Base-by-base conservation (phyloP, 2,888 invertebrate species). In the Ophion ellenae region DNA sequence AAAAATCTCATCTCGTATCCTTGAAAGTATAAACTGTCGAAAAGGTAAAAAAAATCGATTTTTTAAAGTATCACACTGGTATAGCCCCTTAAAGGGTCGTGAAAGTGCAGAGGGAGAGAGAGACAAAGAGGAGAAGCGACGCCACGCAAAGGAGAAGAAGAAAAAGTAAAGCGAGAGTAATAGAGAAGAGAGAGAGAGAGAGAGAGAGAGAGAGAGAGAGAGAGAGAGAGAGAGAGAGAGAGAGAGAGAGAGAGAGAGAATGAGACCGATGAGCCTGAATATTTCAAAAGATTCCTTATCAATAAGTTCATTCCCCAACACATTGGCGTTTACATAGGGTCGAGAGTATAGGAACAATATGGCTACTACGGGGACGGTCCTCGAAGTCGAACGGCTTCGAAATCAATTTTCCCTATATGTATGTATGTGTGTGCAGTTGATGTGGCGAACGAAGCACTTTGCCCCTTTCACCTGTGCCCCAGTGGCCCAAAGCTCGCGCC, bases 401-500 rank as follows among this genome's bases (percentile, higher is more conserved):
- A 40, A 40, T 40, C 40, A 40, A 5, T 70, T 76, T 32, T 53
- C 63, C 69, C 32, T 32, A 4, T 32, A 4, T 32, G 32, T 32
- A 32, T 32, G 40, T 40, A 1, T 40, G 9, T 40, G 87, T 81
- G 73, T 77, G 59, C 78, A 81, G 79, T 86, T 85, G 88, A 88
- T 88, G 88, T 84, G 45, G 84, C 77, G 83, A 83, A 86, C 79
- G 85, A 78, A 45, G 74, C 61, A 84, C 83, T 84, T 87, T 71
- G 74, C 85, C 80, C 69, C 7, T 73, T 36, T 66, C 77, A 64
- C 76, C 84, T 66, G 79, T 74, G 81, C 74, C 45, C 61, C 84
- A 80, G 66, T 77, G 5, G 78, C 87, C 78, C 87, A 86, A 71
- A 40, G 40, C 40, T 9, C 86, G 78, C 81, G 79, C 82, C 76